Percentiles rank a stretch among this genome's conserved stretches.
Evolutionary conservation across 2,113 vertebrate genomes (phyloP).

Genomic region (Paracanthobrama guichenoti): DNA sequence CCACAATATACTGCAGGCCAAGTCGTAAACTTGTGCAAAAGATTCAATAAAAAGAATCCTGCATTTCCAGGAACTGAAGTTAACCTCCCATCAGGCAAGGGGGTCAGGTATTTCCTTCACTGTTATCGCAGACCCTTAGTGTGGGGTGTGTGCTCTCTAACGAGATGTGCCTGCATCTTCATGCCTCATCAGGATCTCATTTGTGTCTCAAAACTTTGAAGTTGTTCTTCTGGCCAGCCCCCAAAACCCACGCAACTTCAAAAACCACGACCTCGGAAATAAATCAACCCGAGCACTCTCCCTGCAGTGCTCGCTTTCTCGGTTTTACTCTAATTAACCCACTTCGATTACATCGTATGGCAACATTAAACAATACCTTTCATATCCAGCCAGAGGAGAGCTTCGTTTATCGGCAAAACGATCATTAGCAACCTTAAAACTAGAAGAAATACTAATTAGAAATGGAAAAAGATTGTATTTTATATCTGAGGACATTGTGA

Average conservation of each 20-base stretch:
- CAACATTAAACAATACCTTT: constrained; percentile 68
- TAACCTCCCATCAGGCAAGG: constrained; percentile 10
- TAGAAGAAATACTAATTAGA: constrained; percentile 38
- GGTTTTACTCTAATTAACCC: constrained; percentile 70
- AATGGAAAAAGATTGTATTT: neutral
- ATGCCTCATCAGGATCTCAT: constrained; percentile 51
- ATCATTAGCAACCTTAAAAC: constrained; percentile 42
- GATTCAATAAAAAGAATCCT: neutral
- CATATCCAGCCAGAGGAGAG: constrained; percentile 64
- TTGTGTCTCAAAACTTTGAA: constrained; percentile 53
- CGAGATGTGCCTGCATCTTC: constrained; percentile 23
- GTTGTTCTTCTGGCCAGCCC: constrained; percentile 54
- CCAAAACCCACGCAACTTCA: constrained; percentile 41
- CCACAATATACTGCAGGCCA: neutral
- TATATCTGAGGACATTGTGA: neutral
- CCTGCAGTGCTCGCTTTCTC: constrained; percentile 52
- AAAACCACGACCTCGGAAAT: constrained; percentile 58
- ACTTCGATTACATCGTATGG: constrained; percentile 66
- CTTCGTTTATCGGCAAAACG: constrained; percentile 64
- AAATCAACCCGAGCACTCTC: constrained; percentile 59
- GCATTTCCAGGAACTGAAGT: neutral
- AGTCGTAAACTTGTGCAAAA: neutral
- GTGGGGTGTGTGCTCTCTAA: constrained; percentile 37
- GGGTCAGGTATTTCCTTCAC: constrained; percentile 27
- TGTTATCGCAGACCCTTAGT: constrained; percentile 16